Conservation (phyloP, 2,797 vertebrate genomes). For the Staurois parvus region DNA sequence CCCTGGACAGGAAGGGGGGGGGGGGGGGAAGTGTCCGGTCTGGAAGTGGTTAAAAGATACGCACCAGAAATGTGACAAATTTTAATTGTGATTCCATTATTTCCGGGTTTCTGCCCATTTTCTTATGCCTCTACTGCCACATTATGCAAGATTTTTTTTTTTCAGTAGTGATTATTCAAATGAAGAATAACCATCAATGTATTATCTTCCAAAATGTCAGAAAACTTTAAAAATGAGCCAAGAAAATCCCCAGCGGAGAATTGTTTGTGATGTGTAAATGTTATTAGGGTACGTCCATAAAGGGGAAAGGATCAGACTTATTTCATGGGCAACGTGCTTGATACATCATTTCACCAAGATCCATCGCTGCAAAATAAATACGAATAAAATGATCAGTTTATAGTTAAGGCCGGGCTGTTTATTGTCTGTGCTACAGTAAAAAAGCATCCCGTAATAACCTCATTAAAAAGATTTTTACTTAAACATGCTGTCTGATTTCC, state of each 20-base stretch:
- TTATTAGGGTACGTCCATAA: slow-evolving; percentile 73
- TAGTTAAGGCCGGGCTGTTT: slow-evolving; percentile 75
- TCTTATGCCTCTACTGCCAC: not conserved
- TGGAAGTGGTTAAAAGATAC: too few relatives aligned
- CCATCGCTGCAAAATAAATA: slow-evolving; percentile 73
- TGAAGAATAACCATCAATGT: slow-evolving; percentile 17
- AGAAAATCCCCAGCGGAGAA: slow-evolving; percentile 67
- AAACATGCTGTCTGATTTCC: slow-evolving; percentile 12
- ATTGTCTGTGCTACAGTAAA: slow-evolving; percentile 71
- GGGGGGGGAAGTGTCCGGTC: too few relatives aligned
- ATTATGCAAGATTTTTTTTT: slow-evolving; percentile 3
- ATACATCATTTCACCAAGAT: slow-evolving; percentile 70
- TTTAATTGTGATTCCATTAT: slow-evolving; percentile 17
- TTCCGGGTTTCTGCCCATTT: slow-evolving; percentile 3
- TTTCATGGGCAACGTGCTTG: slow-evolving; percentile 71
- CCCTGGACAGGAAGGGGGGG: too few relatives aligned
- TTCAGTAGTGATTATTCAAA: slow-evolving; percentile 20
- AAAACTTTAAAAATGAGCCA: slow-evolving; percentile 70
- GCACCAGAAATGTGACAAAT: not conserved
- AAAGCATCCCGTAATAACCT: slow-evolving; percentile 72
- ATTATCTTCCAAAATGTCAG: slow-evolving; percentile 66
- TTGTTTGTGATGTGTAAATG: slow-evolving; percentile 75
- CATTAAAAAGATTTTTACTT: slow-evolving; percentile 62
- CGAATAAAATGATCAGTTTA: slow-evolving; percentile 75
- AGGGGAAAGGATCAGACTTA: slow-evolving; percentile 69